Evolutionary conservation across 2,888 invertebrate species (phyloP).

Genomic region (Aphrophora alni): DNA sequence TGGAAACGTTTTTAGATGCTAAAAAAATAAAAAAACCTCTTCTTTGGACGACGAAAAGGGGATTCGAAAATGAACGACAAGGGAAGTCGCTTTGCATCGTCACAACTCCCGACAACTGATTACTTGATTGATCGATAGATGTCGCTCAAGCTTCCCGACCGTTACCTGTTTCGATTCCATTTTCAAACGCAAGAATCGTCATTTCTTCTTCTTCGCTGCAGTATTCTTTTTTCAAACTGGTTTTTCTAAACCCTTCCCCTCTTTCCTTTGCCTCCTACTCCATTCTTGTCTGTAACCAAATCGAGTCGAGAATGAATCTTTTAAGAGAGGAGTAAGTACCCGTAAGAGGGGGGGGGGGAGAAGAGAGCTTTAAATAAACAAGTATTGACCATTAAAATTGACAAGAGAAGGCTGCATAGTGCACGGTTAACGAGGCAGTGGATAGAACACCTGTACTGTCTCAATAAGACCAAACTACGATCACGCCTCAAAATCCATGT

Average conservation of each 20-base stretch:
- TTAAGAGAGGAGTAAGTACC: background rate
- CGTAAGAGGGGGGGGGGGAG: background rate
- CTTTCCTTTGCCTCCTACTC: background rate
- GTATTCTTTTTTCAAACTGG: constrained; percentile 18
- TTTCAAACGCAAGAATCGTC: constrained; percentile 37
- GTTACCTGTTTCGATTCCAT: constrained; percentile 27
- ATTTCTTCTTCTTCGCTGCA: constrained; percentile 27
- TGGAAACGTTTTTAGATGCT: background rate
- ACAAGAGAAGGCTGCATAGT: constrained; percentile 31
- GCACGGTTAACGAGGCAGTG: constrained; percentile 31
- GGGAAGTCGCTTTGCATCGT: constrained; percentile 34
- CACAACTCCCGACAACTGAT: background rate
- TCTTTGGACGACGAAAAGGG: constrained; percentile 27
- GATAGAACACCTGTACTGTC: background rate
- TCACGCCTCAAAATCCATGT: constrained; percentile 35
- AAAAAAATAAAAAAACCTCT: background rate
- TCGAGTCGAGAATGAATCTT: background rate
- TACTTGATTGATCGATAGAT: constrained; percentile 28
- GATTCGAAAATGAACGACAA: constrained; percentile 35
- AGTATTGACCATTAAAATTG: constrained; percentile 37
- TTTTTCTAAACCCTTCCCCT: constrained; percentile 7
- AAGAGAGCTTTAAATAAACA: constrained; percentile 33
- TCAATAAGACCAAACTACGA: constrained; percentile 24
- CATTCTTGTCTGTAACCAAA: background rate
- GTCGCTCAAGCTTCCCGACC: background rate